phyloP scores from a whole-genome alignment of 2,797 vertebrate genomes.

The Linurgus olivaceus region DNA sequence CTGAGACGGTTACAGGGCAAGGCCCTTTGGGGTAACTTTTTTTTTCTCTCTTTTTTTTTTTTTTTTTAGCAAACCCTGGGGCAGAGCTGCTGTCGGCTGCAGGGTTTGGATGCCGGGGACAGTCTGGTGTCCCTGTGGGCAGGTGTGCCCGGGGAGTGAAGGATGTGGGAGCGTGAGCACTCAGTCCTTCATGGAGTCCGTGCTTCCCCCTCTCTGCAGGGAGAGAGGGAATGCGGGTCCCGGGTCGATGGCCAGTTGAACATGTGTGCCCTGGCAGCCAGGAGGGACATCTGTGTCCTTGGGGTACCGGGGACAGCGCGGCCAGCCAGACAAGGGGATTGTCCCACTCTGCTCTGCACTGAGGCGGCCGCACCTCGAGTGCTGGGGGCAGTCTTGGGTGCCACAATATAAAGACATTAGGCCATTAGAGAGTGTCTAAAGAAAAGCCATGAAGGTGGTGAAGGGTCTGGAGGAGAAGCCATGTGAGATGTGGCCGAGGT shows the following conservation, averaged over 20 bases:
- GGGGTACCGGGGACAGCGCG: rapidly evolving
- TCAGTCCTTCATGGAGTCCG: too few relatives aligned
- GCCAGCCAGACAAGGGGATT: too few relatives aligned
- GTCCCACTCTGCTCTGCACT: rapidly evolving
- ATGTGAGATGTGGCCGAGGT: rapidly evolving
- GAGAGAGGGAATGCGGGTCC: not conserved
- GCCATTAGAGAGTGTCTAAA: not conserved
- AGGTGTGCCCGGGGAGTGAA: rapidly evolving
- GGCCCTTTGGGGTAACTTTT: not conserved
- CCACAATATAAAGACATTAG: not conserved
- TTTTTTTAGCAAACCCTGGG: not conserved
- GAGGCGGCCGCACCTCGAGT: rapidly evolving
- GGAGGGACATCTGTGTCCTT: rapidly evolving
- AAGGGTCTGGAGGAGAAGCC: not conserved
- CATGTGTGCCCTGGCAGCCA: not conserved
- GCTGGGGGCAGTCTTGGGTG: not conserved
- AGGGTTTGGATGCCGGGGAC: not conserved
- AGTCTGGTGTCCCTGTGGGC: not conserved
- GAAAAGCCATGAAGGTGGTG: not conserved
- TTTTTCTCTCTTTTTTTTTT: too few relatives aligned
- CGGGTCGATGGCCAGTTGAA: rapidly evolving
- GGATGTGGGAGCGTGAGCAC: rapidly evolving
- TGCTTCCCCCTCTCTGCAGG: not conserved
- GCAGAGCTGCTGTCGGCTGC: not conserved
- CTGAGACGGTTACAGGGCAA: not conserved